These are phyloP conservation scores for Corydoras sp. DNA, from an alignment of 2,113 vertebrate genomes.

Conservation along the genomic window DNA sequence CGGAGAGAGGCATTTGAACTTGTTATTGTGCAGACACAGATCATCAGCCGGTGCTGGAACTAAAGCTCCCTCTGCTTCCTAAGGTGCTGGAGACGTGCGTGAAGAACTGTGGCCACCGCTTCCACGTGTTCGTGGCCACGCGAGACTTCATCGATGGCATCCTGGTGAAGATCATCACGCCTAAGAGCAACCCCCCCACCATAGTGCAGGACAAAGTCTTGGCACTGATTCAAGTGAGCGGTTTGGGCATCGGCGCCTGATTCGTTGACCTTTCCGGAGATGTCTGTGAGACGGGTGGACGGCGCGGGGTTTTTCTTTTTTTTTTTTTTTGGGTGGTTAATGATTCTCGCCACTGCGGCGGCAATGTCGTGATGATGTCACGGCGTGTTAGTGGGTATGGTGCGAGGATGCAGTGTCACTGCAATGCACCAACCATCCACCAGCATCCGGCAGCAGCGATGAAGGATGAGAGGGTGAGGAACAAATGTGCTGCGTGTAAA, in stretches of 20 bases:
- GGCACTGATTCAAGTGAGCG: constrained; percentile 84
- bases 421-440: too few relatives aligned
- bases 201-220: constrained; percentile 98
- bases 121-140: constrained; percentile 87
- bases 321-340: too few relatives aligned
- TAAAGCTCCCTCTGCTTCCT: background rate
- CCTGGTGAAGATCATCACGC: constrained; percentile 91
- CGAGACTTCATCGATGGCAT: constrained; percentile 94
- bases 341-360: background rate
- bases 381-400: too few relatives aligned
- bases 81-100: constrained; percentile 96
- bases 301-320: too few relatives aligned
- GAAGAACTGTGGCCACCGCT: constrained; percentile 98
- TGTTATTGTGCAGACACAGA: constrained; percentile 5
- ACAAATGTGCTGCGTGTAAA: too few relatives aligned
- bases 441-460: too few relatives aligned
- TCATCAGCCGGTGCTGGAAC: background rate
- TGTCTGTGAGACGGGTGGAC: too few relatives aligned
- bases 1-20: constrained; percentile 22
- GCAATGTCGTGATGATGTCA: background rate
- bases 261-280: background rate
- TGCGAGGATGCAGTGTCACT: too few relatives aligned
- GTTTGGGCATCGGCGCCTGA: background rate
- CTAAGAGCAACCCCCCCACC: constrained; percentile 89
- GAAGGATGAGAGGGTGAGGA: too few relatives aligned